Evolutionary conservation across 2,797 vertebrate species (phyloP), one percentile per base, ranked within the genome.

Genomic region (Psittacula echo): DNA sequence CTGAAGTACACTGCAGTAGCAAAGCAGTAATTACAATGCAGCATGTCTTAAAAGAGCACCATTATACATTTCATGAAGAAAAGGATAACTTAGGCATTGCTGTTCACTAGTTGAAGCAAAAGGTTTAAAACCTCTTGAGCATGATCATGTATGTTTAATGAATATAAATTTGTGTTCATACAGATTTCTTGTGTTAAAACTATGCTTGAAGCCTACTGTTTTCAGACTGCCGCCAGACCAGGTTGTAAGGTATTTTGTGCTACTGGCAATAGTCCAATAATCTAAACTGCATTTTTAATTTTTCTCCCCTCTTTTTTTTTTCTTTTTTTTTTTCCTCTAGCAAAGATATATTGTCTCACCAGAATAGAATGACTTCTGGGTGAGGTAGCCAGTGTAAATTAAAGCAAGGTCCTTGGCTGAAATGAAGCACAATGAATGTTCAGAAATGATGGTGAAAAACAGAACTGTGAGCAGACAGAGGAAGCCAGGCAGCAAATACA

Each of bases 11-110:
- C 83, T 77, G 88, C 71, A 96, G 34, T 78, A 85, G 60, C 85
- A 87, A 77, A 71, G 84, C 39, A 95, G 68, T 91, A 96, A 94
- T 92, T 96, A 95, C 89, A 95, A 91, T 93, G 94, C 89, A 92
- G 89, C 58, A n/a, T 83, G 91, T 85, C 94, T 95, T 96, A 93
- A 93, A 96, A 95, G 92, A 93, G 42, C 87, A 91, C 90, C 60
- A 94, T 95, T 94, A 89, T 53, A 84, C 67, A 60, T 92, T 92
- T 79, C 42, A 27, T 30, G 58, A 70, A 81, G 91, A 88, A 94
- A 94, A 91, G 30, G 70, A n/a, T 66, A 95, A 93, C 66, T 90
- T 87, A 37, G 48, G 76, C 62, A 67, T 42, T 93, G 50, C 76
- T 89, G 47, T 60, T 96, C 79, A 9, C 54, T 84, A 54, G 58